These are phyloP conservation scores for Chaenogobius annularis DNA, from an alignment of 2,113 vertebrate species.

Conservation along the genomic window DNA sequence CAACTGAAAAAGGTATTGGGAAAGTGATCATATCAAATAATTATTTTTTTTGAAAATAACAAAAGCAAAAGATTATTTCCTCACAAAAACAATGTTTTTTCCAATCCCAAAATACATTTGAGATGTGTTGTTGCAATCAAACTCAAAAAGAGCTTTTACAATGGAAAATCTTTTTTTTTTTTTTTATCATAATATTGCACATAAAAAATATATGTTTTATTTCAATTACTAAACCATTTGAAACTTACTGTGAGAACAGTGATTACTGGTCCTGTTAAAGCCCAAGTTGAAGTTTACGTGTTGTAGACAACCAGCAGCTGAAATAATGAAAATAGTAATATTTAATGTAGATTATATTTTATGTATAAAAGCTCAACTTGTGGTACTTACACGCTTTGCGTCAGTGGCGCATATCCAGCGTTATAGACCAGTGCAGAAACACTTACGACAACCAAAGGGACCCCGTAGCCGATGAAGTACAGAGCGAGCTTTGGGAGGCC, in stretches of 20 bases:
- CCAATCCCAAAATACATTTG: too few relatives aligned
- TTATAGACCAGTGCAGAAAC: slow-evolving; percentile 68
- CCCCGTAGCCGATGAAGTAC: slow-evolving; percentile 77
- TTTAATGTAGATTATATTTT: neutral
- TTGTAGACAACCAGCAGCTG: slow-evolving; percentile 79
- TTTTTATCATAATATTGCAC: too few relatives aligned
- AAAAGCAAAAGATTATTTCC: too few relatives aligned
- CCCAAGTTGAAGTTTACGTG: slow-evolving; percentile 75
- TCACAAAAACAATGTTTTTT: too few relatives aligned
- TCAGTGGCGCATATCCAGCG: slow-evolving; percentile 63
- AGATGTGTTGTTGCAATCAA: too few relatives aligned
- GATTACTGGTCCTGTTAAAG: slow-evolving; percentile 77
- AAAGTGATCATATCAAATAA: too few relatives aligned
- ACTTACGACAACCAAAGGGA: slow-evolving; percentile 75
- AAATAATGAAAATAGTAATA: slow-evolving; percentile 2
- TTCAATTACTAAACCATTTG: neutral
- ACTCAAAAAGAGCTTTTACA: too few relatives aligned
- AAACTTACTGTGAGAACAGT: slow-evolving; percentile 74
- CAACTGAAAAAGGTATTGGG: too few relatives aligned
- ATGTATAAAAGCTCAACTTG: neutral
- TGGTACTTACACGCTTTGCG: slow-evolving; percentile 41
- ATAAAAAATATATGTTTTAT: neutral
- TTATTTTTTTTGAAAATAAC: too few relatives aligned
- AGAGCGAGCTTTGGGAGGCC: slow-evolving; percentile 68
- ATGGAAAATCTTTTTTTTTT: too few relatives aligned